Conservation (phyloP, 92 coral and sea anemone species). For the Porites lobata region DNA sequence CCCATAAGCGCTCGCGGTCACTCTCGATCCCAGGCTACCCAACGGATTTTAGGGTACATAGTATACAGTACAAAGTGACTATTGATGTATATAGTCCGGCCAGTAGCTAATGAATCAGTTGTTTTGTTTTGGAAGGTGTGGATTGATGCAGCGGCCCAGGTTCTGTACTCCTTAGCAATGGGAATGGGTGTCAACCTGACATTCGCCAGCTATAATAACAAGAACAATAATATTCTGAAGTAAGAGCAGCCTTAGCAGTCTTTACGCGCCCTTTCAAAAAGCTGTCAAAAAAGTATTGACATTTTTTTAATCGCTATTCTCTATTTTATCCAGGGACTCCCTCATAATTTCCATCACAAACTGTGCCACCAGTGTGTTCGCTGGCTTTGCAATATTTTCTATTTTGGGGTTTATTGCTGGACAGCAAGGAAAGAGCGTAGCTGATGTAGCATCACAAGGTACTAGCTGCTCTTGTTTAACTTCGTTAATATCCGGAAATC, state of each 20-base stretch:
- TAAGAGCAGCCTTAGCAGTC: conserved; percentile 9
- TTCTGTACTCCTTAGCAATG: conserved; percentile 85
- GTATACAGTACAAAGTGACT: no score
- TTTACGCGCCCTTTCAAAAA: no score
- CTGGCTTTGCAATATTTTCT: conserved; percentile 91
- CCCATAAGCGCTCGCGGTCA: no score
- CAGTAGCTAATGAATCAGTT: background rate
- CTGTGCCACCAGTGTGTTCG: conserved; percentile 85
- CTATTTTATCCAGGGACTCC: conserved; percentile 73
- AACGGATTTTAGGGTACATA: no score
- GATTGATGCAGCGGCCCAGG: conserved; percentile 93
- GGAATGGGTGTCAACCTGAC: conserved; percentile 89
- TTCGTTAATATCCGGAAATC: background rate
- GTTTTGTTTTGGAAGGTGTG: conserved; percentile 71
- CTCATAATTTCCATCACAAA: conserved; percentile 76
- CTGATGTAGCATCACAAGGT: conserved; percentile 92
- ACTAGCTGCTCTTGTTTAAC: background rate
- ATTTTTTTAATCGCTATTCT: background rate
- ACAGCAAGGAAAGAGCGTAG: conserved; percentile 75
- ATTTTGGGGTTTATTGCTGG: conserved; percentile 88
- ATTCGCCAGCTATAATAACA: conserved; percentile 92
- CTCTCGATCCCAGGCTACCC: no score
- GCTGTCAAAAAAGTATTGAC: background rate
- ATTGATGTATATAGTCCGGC: background rate
- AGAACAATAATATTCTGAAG: conserved; percentile 76